Percentiles rank a stretch among this genome's conserved stretches.
These are phyloP conservation scores for Pycnonotus jocosus DNA, from an alignment of 2,113 vertebrate species.

Conservation along the genomic window DNA sequence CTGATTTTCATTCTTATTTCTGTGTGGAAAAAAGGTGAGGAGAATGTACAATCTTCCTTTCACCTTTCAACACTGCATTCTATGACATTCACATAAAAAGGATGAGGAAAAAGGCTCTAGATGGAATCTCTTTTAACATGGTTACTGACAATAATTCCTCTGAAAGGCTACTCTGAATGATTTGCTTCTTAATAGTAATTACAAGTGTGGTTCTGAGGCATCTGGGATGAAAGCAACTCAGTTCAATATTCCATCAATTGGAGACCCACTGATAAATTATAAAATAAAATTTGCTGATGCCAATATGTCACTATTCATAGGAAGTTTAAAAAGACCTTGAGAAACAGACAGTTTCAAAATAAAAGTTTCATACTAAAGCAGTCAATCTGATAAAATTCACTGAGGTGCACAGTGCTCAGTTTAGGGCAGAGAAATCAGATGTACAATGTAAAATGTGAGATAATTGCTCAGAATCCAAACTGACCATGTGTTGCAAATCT, in stretches of 20 bases:
- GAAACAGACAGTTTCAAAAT: not conserved
- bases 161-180: not conserved
- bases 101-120: not conserved
- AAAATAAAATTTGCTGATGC: not conserved
- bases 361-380: not conserved
- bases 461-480: not conserved
- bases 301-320: not conserved
- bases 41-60: not conserved
- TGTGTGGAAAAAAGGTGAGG: not conserved
- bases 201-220: not conserved
- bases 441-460: not conserved
- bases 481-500: not conserved
- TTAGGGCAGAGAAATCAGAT: not conserved
- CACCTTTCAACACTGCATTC: not conserved
- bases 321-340: not conserved
- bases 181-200: not conserved
- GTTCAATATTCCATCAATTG: not conserved
- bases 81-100: not conserved
- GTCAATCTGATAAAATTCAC: not conserved
- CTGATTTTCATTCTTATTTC: not conserved
- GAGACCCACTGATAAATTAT: not conserved
- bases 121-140: not conserved
- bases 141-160: not conserved
- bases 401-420: not conserved
- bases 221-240: not conserved